These are phyloP conservation scores for Heliangelus exortis DNA, from an alignment of 2,797 vertebrate species.

Conservation along the genomic window DNA sequence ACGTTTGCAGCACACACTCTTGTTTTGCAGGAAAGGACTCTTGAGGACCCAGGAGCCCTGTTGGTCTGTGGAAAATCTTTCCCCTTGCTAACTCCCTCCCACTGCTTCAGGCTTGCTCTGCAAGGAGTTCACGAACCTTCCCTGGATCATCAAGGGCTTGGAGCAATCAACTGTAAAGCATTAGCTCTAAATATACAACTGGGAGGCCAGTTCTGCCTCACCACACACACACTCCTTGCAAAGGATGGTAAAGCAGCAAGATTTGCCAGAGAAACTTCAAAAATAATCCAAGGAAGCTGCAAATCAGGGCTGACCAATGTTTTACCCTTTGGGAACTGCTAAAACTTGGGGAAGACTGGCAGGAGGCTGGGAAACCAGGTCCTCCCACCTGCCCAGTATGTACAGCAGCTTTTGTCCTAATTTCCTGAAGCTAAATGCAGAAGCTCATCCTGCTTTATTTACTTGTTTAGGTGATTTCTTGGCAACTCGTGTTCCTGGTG, in stretches of 20 bases:
- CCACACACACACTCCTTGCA: neutral
- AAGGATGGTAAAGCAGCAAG: neutral
- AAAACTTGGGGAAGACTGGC: neutral
- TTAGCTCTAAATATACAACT: constrained; percentile 52
- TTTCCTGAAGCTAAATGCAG: constrained; percentile 3
- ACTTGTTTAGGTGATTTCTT: constrained; percentile 10
- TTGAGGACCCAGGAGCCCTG: neutral
- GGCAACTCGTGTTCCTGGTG: neutral
- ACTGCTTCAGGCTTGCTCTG: neutral
- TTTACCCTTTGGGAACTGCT: neutral
- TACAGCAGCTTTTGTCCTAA: neutral
- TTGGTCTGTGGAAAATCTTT: neutral
- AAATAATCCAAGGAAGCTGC: neutral
- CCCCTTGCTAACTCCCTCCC: constrained; percentile 8
- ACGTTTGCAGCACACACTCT: neutral
- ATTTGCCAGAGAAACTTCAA: constrained; percentile 3
- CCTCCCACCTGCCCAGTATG: neutral
- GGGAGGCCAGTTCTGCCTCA: constrained; percentile 47
- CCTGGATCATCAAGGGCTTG: constrained; percentile 26
- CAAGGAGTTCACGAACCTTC: constrained; percentile 52
- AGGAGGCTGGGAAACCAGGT: neutral
- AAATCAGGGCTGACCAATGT: neutral
- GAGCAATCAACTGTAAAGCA: constrained; percentile 49
- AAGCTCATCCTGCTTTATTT: neutral
- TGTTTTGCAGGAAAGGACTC: neutral